These are phyloP conservation scores for Formica selysi DNA, from an alignment of 1,140 invertebrate genomes.

Conservation along the genomic window DNA sequence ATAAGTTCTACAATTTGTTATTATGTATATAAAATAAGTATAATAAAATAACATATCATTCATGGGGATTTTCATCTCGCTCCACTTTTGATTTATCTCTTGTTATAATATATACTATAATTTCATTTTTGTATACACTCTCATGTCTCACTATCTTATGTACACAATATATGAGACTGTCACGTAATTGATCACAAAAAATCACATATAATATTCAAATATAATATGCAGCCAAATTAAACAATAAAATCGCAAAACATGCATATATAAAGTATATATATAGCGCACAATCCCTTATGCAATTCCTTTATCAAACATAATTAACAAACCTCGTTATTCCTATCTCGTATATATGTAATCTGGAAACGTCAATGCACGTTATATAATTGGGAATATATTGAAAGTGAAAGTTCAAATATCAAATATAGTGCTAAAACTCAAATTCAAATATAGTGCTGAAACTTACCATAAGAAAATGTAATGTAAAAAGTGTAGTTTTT, in stretches of 20 bases:
- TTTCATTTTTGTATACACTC: slow-evolving; percentile 22
- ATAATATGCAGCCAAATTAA: slow-evolving; percentile 41
- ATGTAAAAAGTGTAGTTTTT: too few relatives aligned
- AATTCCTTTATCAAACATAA: neutral
- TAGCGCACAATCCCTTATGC: neutral
- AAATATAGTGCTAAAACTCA: neutral
- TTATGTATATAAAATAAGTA: neutral
- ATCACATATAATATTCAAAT: slow-evolving; percentile 42
- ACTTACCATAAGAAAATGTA: slow-evolving; percentile 29
- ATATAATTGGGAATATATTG: neutral
- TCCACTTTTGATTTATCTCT: slow-evolving; percentile 75
- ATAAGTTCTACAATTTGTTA: slow-evolving; percentile 17
- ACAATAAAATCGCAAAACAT: slow-evolving; percentile 47
- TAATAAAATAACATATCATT: slow-evolving; percentile 74
- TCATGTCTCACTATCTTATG: neutral
- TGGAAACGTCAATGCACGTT: neutral
- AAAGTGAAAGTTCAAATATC: neutral
- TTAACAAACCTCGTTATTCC: slow-evolving; percentile 3
- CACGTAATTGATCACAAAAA: slow-evolving; percentile 33
- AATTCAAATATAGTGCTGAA: neutral
- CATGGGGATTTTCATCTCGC: slow-evolving; percentile 80
- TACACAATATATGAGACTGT: slow-evolving; percentile 4
- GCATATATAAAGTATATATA: slow-evolving; percentile 37
- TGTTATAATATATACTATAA: slow-evolving; percentile 7
- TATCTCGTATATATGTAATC: slow-evolving; percentile 10